Percentiles rank a stretch among this genome's conserved stretches.
Conservation (phyloP, 2,888 invertebrate genomes). For the Pachymerium ferrugineum region DNA sequence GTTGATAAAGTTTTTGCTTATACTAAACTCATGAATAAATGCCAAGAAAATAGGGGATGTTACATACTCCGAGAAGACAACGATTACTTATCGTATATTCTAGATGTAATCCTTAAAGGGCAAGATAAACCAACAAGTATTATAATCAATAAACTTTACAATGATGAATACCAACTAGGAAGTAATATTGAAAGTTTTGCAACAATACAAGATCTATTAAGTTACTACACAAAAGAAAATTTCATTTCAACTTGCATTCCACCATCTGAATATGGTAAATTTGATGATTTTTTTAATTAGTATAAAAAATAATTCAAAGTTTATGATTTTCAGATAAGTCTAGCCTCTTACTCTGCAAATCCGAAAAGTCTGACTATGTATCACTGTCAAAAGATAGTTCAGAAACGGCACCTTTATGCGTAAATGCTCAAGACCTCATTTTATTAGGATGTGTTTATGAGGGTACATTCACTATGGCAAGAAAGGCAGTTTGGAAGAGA, state of each 20-base stretch:
- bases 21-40: slow-evolving; percentile 72
- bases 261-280: slow-evolving; percentile 80
- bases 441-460: slow-evolving; percentile 64
- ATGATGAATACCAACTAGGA: slow-evolving; percentile 32
- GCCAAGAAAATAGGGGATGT: slow-evolving; percentile 66
- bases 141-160: slow-evolving; percentile 31
- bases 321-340: slow-evolving; percentile 58
- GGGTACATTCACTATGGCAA: slow-evolving; percentile 55
- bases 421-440: slow-evolving; percentile 63
- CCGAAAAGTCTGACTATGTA: slow-evolving; percentile 50
- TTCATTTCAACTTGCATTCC: slow-evolving; percentile 68
- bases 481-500: slow-evolving; percentile 67
- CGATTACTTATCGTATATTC: slow-evolving; percentile 69
- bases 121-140: slow-evolving; percentile 40
- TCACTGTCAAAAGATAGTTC: slow-evolving; percentile 50
- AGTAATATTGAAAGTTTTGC: slow-evolving; percentile 31
- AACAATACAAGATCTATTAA: slow-evolving; percentile 61
- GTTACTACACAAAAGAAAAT: slow-evolving; percentile 38
- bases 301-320: neutral
- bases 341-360: slow-evolving; percentile 61
- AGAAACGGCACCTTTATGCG: slow-evolving; percentile 57
- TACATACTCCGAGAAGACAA: slow-evolving; percentile 72
- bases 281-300: neutral
- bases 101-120: slow-evolving; percentile 73
- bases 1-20: slow-evolving; percentile 74